Evolutionary conservation across 2,113 vertebrate genomes (phyloP).

Genomic region (Picathartes gymnocephalus): DNA sequence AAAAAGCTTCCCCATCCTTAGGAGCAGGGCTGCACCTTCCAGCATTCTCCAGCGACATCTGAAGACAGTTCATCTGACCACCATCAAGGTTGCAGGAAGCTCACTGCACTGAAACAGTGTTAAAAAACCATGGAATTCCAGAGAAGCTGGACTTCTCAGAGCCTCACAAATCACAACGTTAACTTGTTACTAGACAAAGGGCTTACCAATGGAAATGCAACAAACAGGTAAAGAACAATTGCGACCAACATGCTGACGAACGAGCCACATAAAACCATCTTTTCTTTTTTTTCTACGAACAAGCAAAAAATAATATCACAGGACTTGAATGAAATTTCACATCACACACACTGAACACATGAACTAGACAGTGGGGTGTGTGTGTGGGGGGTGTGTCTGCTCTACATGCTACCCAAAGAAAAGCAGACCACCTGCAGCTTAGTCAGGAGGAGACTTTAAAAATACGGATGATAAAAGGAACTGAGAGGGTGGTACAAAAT

Average conservation of each 20-base stretch:
- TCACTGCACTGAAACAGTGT: neutral
- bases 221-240: neutral
- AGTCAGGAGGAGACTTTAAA: neutral
- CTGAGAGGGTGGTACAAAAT: conserved; percentile 5
- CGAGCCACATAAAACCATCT: neutral
- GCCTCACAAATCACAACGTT: neutral
- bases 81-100: neutral
- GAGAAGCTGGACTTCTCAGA: neutral
- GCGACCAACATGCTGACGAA: neutral
- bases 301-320: neutral
- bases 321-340: neutral
- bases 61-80: neutral
- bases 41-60: rapidly evolving
- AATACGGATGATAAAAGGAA: conserved; percentile 5
- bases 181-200: neutral
- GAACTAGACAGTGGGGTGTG: neutral
- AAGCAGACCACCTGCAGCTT: neutral
- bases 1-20: neutral
- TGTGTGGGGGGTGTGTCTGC: neutral
- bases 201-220: neutral
- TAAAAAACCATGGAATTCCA: neutral
- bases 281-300: neutral
- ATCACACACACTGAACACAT: neutral
- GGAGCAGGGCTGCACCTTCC: neutral
- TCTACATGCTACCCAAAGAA: neutral